Evolutionary conservation across 2,797 vertebrate species (phyloP).

Genomic region (Geotrypetes seraphini): DNA sequence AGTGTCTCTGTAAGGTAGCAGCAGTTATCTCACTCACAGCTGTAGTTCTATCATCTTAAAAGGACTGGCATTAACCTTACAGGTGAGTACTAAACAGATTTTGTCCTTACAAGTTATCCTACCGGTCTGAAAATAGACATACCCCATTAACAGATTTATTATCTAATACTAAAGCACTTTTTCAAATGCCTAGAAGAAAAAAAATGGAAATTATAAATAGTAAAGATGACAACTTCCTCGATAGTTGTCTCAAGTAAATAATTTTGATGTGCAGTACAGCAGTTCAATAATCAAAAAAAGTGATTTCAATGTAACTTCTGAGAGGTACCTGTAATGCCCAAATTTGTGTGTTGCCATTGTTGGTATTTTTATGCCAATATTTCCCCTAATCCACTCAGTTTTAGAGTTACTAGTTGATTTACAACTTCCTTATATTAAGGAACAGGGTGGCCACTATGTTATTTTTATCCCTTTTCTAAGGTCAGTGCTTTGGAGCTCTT

Average conservation of each 20-base stretch:
- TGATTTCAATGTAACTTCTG: no score
- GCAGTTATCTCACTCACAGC: conserved; percentile 48
- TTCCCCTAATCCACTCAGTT: neutral
- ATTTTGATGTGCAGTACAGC: rapidly evolving
- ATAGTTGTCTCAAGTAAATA: rapidly evolving
- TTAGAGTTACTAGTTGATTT: no score
- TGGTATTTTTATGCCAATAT: no score
- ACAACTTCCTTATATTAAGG: conserved; percentile 12
- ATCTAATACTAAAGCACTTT: neutral
- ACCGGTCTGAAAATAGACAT: rapidly evolving
- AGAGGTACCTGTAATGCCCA: no score
- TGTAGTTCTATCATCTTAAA: conserved; percentile 5
- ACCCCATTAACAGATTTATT: neutral
- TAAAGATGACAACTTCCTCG: rapidly evolving
- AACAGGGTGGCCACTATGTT: neutral
- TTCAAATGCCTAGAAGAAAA: neutral
- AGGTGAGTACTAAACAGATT: conserved; percentile 6
- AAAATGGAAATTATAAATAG: neutral
- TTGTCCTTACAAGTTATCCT: neutral
- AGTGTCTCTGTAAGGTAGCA: conserved; percentile 53
- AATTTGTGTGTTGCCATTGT: no score
- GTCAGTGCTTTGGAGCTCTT: neutral
- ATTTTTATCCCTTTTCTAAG: conserved; percentile 12
- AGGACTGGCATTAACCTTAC: conserved; percentile 1
- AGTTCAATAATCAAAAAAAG: no score